Evolutionary conservation across 2,113 vertebrate species (phyloP), one percentile per base, ranked within the genome.

Genomic region (Peucedramus taeniatus): DNA sequence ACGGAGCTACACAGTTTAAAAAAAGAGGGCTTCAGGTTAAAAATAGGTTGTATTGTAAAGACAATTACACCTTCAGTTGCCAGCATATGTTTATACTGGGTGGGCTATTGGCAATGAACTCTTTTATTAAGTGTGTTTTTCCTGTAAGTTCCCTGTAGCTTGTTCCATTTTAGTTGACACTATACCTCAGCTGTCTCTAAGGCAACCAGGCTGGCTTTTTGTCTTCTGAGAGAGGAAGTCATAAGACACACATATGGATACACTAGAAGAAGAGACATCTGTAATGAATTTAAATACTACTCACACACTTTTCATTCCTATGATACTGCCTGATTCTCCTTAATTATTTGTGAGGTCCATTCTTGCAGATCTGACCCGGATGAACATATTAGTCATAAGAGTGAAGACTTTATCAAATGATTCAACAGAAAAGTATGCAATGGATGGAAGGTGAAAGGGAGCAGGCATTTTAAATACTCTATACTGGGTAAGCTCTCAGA

Each of bases 91-190:
- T 97, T 96, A 85, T 93, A 78, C 30, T 77, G 80, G 89, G 92
- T 91, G 89, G 92, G 84, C 93, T 89, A 19, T 70, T 94, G 91
- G 74, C 84, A 91, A 72, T 79, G 54, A 80, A 65, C 61, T 53
- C 47, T 68, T 87, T 92, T 75, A 81, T 81, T 75, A 89, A 94
- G 89, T 95, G 77, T 22, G 63, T 95, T 96, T 97, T 96, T 96
- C 95, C 94, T 97, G 81, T 83, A 60, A 61, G 65, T 90, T 93
- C 74, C 61, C 87, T 80, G 57, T 64, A 72, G 84, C 13, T 18
- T 60, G 50, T 53, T 91, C 33, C 83, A 71, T 95, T 94, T 93
- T 24, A 42, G 83, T 76, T 82, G 80, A 89, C 54, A 7, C 17
- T 56, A 30, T 68, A 87, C 31, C 77, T 82, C 78, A 72, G 57